A percentile compares a stretch with the other conserved stretches of the same genome.
phyloP scores from a whole-genome alignment of 2,888 invertebrate genomes.

The Thumatha senex region DNA sequence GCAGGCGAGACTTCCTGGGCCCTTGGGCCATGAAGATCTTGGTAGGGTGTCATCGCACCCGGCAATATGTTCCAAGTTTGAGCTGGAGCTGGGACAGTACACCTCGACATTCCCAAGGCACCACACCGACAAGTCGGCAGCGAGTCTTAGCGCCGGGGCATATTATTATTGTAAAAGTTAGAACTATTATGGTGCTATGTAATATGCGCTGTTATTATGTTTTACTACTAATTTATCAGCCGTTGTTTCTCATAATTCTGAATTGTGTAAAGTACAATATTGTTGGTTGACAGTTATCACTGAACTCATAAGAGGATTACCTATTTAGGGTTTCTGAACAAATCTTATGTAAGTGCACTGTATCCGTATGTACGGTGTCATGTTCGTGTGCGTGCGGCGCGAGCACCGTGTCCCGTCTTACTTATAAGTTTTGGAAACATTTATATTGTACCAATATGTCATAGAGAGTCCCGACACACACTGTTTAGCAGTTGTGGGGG shows the following conservation, averaged over 20 bases:
- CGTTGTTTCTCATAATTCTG: slow-evolving; percentile 1
- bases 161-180: slow-evolving; percentile 1
- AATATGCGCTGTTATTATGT: slow-evolving; percentile 10
- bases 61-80: too few relatives aligned
- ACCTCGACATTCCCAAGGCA: too few relatives aligned
- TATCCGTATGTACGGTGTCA: background rate
- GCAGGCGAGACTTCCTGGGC: too few relatives aligned
- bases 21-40: too few relatives aligned
- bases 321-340: background rate
- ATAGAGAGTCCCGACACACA: background rate
- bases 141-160: background rate
- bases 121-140: background rate
- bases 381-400: background rate
- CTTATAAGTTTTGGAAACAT: slow-evolving; percentile 44
- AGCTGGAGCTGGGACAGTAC: too few relatives aligned
- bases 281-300: too few relatives aligned
- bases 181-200: slow-evolving; percentile 6
- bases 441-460: slow-evolving; percentile 36
- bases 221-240: slow-evolving; percentile 4
- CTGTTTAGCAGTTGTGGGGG: background rate
- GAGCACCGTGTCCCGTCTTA: slow-evolving; percentile 7
- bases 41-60: too few relatives aligned
- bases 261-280: too few relatives aligned
- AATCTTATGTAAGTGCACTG: background rate
- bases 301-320: too few relatives aligned